Percentiles rank a stretch among this genome's conserved stretches.
Evolutionary conservation across 2,797 vertebrate genomes (phyloP).

Genomic region (Diglossa cyanea): DNA sequence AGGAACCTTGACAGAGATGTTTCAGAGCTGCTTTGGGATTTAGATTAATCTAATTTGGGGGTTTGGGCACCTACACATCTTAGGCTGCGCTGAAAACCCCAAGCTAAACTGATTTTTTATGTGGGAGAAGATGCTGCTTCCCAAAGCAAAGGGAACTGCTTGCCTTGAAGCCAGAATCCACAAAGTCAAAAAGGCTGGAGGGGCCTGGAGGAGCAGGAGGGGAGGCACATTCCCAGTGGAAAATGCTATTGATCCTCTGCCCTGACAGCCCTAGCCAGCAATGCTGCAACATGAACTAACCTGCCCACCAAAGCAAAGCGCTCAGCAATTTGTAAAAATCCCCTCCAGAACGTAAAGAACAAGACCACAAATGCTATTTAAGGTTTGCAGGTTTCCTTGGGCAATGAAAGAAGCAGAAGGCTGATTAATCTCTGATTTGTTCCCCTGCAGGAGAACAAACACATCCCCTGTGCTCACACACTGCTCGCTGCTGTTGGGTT

Average conservation of each 20-base stretch:
- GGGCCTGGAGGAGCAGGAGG: not conserved
- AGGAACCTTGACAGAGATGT: not conserved
- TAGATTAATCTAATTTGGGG: constrained; percentile 1
- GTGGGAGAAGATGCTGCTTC: not conserved
- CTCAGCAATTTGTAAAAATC: constrained; percentile 35
- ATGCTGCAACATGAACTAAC: constrained; percentile 15
- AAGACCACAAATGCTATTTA: constrained; percentile 24
- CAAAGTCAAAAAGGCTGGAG: not conserved
- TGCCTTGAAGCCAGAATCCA: not conserved
- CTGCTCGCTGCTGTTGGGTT: not conserved
- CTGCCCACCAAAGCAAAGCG: constrained; percentile 23
- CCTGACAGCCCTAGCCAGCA: not conserved
- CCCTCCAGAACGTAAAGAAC: constrained; percentile 35
- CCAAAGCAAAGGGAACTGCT: not conserved
- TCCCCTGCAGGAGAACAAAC: not conserved
- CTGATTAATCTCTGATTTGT: constrained; percentile 48
- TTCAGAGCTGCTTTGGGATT: constrained; percentile 23
- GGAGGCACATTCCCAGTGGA: not conserved
- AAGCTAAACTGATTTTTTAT: not conserved
- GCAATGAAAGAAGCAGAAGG: constrained; percentile 2
- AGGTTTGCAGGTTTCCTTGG: constrained; percentile 17
- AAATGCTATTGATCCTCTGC: constrained; percentile 48
- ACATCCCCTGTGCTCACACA: not conserved
- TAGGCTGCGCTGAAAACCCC: not conserved
- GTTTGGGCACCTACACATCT: not conserved